Base-by-base conservation (phyloP, 1,140 invertebrate species). In the Bradysia coprophila region DNA sequence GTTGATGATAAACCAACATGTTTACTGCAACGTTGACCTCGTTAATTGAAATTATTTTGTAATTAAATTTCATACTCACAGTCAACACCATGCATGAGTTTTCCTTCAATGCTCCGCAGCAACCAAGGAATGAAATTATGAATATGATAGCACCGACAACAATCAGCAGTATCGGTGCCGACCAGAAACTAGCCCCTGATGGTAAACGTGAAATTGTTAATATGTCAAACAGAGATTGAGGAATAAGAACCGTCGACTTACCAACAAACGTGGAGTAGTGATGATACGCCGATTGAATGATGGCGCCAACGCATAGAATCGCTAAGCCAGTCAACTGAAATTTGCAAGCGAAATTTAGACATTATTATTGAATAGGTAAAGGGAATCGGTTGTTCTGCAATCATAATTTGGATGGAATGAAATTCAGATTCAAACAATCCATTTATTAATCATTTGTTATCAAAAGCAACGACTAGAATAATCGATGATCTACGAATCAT, bases 31-130 rank as follows among this genome's bases (percentile, higher is more conserved):
- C 28, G 28, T 15, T 15, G 8, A 31, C 28, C n/a, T 31, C 8
- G 8, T 31, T 8, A 9, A n/a, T 9, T 8, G n/a, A 31, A 31
- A 31, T 31, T 31, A n/a, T 9, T 31, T 9, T 31, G 28, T 31
- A 9, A 9, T 31, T 31, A 31, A 9, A 8, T 9, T 31, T 18
- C 20, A 23, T 24, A 64, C 71, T 70, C 63, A 83, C 80, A 20
- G 81, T 85, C 15, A 83, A 72, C 33, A 89, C 78, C 83, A 89
- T 86, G 63, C 83, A 88, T 48, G 82, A 76, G 53, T 80, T 86
- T 60, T 90, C 85, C 52, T 81, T 81, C 3, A 85, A 65, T 13
- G 86, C 85, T 16, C 86, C 87, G 48, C 84, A 90, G 62, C 86
- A 91, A 45, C 87, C 87, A 46, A 90, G 79, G 67, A 89, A 88